Percentiles rank a stretch among this genome's conserved stretches.
Evolutionary conservation across 30 jellyfish, hydroid and myxozoan genomes (phyloP).

Genomic region (Nemopilema nomurai): DNA sequence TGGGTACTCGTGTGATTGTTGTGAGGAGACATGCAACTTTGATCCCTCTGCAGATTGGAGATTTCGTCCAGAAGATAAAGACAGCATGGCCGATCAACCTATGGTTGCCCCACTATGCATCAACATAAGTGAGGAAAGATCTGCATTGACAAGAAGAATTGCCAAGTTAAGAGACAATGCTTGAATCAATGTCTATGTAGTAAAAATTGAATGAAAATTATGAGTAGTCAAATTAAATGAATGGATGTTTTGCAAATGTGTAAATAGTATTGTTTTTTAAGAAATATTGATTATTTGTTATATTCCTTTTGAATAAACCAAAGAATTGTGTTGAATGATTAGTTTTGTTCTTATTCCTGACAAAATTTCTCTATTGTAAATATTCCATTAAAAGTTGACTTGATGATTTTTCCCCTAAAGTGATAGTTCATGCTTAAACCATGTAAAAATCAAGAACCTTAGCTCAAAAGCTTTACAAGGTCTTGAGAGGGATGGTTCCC

Average conservation of each 20-base stretch:
- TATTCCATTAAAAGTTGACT: no score
- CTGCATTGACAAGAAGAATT: slow-evolving; percentile 43
- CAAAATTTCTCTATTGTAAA: no score
- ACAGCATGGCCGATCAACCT: neutral
- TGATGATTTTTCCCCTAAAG: no score
- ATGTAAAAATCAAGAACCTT: no score
- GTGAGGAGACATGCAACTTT: neutral
- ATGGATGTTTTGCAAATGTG: neutral
- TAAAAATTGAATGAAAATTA: neutral
- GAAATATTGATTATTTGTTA: neutral
- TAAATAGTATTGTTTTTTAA: neutral
- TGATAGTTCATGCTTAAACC: no score
- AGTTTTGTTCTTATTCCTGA: no score
- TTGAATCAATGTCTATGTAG: neutral
- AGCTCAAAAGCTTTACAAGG: no score
- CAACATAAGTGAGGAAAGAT: slow-evolving; percentile 21
- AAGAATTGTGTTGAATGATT: no score
- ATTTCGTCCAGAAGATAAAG: neutral
- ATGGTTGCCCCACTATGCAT: slow-evolving; percentile 41
- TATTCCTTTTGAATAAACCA: no score
- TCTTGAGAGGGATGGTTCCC: no score
- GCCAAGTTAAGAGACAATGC: slow-evolving; percentile 21
- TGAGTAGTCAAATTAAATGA: neutral
- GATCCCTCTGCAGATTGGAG: neutral
- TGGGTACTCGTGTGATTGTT: neutral